A percentile compares a stretch with the other conserved stretches of the same genome.
phyloP scores from a whole-genome alignment of 2,888 invertebrate species.

The Drosophila seclusa region DNA sequence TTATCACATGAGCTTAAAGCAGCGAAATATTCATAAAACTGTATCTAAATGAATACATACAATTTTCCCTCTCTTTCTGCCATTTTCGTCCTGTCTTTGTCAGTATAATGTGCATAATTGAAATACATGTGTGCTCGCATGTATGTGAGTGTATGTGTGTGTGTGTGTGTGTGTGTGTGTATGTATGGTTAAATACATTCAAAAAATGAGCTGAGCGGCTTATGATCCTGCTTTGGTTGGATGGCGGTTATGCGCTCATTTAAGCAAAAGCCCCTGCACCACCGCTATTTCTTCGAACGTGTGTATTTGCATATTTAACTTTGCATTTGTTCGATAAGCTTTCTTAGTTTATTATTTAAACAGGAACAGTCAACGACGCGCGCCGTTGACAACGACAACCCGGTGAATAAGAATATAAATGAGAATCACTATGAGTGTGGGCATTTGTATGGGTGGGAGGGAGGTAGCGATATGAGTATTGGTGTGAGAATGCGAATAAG shows the following conservation, averaged over 20 bases:
- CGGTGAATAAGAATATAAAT: slow-evolving; percentile 22
- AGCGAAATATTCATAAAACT: slow-evolving; percentile 22
- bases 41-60: slow-evolving; percentile 26
- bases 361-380: slow-evolving; percentile 51
- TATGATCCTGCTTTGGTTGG: slow-evolving; percentile 54
- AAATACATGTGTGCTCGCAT: slow-evolving; percentile 52
- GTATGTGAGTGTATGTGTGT: neutral
- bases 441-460: neutral
- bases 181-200: slow-evolving; percentile 64
- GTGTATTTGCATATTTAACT: slow-evolving; percentile 64
- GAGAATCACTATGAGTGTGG: slow-evolving; percentile 8
- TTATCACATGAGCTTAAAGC: slow-evolving; percentile 62
- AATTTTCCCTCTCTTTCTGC: neutral
- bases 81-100: slow-evolving; percentile 8
- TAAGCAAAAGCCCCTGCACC: slow-evolving; percentile 5
- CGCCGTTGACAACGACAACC: slow-evolving; percentile 47
- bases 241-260: slow-evolving; percentile 11
- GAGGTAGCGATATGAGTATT: neutral
- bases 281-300: slow-evolving; percentile 40
- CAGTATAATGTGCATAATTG: slow-evolving; percentile 64
- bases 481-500: neutral
- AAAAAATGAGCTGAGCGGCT: slow-evolving; percentile 66
- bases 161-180: neutral
- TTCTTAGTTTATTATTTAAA: slow-evolving; percentile 71
- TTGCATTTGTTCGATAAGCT: slow-evolving; percentile 71